phyloP scores from a whole-genome alignment of 2,797 vertebrate species.

The Syngnathus rostellatus region DNA sequence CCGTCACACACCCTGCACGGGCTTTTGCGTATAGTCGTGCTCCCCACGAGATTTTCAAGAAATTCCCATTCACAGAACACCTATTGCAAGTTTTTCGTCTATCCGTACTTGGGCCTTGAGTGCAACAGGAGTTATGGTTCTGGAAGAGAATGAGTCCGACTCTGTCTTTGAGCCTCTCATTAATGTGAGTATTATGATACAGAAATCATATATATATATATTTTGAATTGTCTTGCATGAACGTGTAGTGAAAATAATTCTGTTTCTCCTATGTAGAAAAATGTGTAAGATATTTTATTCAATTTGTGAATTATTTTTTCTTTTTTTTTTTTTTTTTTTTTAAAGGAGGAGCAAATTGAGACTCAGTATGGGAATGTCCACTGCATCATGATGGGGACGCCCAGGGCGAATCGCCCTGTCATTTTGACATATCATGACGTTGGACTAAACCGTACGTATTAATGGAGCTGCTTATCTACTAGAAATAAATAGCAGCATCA shows the following conservation, averaged over 20 bases:
- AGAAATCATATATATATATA: not conserved
- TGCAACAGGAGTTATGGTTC: conserved; percentile 56
- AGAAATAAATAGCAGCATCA: not conserved
- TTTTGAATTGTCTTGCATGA: not conserved
- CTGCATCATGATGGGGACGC: conserved; percentile 79
- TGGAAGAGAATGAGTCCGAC: conserved; percentile 59
- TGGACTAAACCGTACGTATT: conserved; percentile 83
- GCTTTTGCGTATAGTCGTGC: not conserved
- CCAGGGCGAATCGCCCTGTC: conserved; percentile 73
- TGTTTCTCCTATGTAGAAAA: not conserved
- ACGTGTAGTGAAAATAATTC: not conserved
- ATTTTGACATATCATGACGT: conserved; percentile 93
- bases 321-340: conserved; percentile 19
- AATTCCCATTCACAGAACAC: not conserved
- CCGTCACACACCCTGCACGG: conserved; percentile 8
- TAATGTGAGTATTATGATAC: conserved; percentile 56
- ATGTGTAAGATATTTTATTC: not conserved
- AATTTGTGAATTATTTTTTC: conserved; percentile 3
- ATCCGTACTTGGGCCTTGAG: not conserved
- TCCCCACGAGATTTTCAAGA: not conserved
- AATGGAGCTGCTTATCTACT: not conserved
- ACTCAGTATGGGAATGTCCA: conserved; percentile 80
- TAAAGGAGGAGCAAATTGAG: conserved; percentile 86
- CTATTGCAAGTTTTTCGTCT: not conserved
- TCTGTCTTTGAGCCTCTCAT: conserved; percentile 56